A percentile compares a stretch with the other conserved stretches of the same genome.
Conservation (phyloP, 2,113 vertebrate genomes). For the Hemiscyllium ocellatum region DNA sequence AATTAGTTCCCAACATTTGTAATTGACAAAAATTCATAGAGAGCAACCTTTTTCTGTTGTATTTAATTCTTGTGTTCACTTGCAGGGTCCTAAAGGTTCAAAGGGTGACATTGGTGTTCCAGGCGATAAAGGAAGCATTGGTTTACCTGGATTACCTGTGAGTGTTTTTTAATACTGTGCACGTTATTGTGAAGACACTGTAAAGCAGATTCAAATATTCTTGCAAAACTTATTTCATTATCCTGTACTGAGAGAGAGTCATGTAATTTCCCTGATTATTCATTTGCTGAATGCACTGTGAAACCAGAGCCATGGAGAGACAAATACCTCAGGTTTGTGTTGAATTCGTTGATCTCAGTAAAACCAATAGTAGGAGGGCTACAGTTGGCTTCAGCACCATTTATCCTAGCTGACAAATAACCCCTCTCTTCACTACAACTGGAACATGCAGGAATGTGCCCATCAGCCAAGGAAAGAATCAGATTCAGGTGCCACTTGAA, state of each 20-base stretch:
- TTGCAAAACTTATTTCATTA: too few relatives aligned
- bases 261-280: not conserved
- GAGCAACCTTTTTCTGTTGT: not conserved
- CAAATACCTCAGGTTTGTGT: not conserved
- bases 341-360: not conserved
- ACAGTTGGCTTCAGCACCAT: not conserved
- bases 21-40: not conserved
- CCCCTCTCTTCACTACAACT: not conserved
- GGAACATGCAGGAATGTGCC: not conserved
- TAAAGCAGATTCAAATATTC: not conserved
- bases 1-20: not conserved
- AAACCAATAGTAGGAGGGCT: not conserved
- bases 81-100: conserved; percentile 87
- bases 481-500: not conserved
- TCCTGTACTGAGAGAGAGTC: not conserved
- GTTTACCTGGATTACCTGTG: conserved; percentile 86
- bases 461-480: not conserved
- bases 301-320: not conserved
- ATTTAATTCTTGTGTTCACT: not conserved
- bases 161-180: conserved; percentile 46
- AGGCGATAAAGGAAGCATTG: conserved; percentile 85
- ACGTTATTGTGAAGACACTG: not conserved
- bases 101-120: conserved; percentile 86
- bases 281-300: not conserved
- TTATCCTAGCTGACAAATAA: not conserved